Base-by-base conservation (phyloP, 2,888 invertebrate genomes). In the Onchidella celtica region DNA sequence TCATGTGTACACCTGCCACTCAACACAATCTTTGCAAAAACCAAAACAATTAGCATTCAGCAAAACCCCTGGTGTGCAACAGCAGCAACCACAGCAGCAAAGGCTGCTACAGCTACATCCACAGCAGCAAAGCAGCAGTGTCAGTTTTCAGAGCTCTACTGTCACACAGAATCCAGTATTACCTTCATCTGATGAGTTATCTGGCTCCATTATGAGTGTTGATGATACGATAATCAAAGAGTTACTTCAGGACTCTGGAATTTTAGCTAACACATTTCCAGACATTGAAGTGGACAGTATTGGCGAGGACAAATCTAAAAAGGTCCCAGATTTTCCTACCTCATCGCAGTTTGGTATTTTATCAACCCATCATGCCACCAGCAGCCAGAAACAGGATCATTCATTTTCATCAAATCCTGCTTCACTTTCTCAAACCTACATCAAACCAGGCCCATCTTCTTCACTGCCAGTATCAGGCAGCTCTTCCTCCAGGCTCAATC, bases 141-240 rank as follows among this genome's bases (percentile, higher is more conserved):
- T 38, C 38, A 61, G 40, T 74, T 61, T 27, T 63, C 36, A 61
- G 9, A 61, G 61, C 27, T 57, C 61, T 24, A 40, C 27, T 21
- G 1, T 40, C 1, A 29, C n/a, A 32, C 0, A 65, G 17, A 65
- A 38, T 65, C 34, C 61, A 68, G 36, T 36, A 27, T 38, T 73
- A 29, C 66, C 65, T 68, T 80, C 74, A 59, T 75, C 81, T 38
- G 81, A 81, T 69, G 81, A 81, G 55, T 24, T 81, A 9, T 75
- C 75, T 9, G 81, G 81, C 9, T 81, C 81, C n/a, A 81, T 81
- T n/a, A 69, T 59, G 55, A 75, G 81, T 6, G 69, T 81, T 38
- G 81, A 81, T 76, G 81, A 81, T 38, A 81, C 75, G 3, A 81
- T 81, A 27, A 81, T 81, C n/a, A 75, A 61, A 61, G 81, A 81